A percentile compares a stretch with the other conserved stretches of the same genome.
Conservation (phyloP, 2,797 vertebrate genomes). For the Hephaestus fuliginosus region DNA sequence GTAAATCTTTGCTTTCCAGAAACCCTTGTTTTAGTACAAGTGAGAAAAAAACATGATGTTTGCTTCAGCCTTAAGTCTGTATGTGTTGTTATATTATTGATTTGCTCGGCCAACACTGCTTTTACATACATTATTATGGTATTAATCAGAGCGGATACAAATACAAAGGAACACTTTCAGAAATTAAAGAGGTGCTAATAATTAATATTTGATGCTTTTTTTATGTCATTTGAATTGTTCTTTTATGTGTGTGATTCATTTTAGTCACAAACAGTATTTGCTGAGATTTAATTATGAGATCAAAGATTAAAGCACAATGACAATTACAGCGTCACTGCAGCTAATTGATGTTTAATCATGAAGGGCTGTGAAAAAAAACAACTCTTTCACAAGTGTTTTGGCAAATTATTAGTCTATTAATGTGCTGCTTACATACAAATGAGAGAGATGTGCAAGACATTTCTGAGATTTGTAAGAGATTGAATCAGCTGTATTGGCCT, state of each 20-base stretch:
- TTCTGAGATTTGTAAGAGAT: neutral
- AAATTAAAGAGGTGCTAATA: no score
- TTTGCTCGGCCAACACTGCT: neutral
- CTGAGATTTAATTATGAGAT: slow-evolving; percentile 15
- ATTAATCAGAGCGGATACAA: neutral
- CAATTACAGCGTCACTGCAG: neutral
- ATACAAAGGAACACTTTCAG: neutral
- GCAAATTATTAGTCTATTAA: no score
- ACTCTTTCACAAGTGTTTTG: neutral
- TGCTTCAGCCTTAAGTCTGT: neutral
- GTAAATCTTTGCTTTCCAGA: neutral
- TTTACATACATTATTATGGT: neutral
- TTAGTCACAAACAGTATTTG: neutral
- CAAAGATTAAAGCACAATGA: slow-evolving; percentile 18
- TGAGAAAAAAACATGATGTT: neutral
- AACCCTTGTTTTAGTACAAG: neutral
- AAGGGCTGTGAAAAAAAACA: neutral
- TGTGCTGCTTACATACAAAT: neutral
- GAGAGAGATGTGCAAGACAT: neutral
- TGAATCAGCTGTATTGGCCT: no score
- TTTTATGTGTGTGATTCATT: neutral
- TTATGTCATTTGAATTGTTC: neutral
- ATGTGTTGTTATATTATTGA: slow-evolving; percentile 16
- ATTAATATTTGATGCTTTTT: neutral
- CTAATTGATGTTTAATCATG: slow-evolving; percentile 1